A percentile compares a stretch with the other conserved stretches of the same genome.
Conservation (phyloP, 2,888 invertebrate genomes). For the Eristalis intricaria region DNA sequence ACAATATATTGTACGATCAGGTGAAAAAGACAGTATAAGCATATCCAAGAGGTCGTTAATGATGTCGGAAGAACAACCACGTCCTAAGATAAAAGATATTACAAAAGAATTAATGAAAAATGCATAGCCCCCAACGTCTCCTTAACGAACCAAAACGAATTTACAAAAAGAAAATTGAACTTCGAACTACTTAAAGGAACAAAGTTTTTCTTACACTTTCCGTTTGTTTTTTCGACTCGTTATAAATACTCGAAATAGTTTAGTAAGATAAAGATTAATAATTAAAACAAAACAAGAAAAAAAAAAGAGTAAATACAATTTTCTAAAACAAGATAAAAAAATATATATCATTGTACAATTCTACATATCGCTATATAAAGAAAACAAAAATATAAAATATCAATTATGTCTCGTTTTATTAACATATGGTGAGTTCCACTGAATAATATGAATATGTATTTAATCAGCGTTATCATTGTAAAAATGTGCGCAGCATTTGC, state of each 20-base stretch:
- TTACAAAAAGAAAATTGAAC: slow-evolving; percentile 54
- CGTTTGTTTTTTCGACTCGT: background rate
- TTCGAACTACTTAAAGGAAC: slow-evolving; percentile 28
- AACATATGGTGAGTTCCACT: background rate
- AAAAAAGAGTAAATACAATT: slow-evolving; percentile 19
- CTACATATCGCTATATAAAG: slow-evolving; percentile 59
- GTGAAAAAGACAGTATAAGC: background rate
- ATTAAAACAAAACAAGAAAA: slow-evolving; percentile 17
- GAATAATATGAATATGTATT: background rate
- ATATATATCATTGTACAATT: slow-evolving; percentile 54
- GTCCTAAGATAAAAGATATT: slow-evolving; percentile 11
- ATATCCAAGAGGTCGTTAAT: background rate
- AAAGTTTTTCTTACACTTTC: slow-evolving; percentile 3
- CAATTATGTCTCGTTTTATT: background rate
- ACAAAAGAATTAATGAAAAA: background rate
- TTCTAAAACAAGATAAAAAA: slow-evolving; percentile 40
- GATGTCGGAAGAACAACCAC: slow-evolving; percentile 2
- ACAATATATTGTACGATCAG: background rate
- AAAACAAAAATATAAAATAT: slow-evolving; percentile 13
- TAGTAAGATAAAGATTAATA: slow-evolving; percentile 15
- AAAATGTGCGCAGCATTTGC: background rate
- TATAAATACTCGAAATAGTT: slow-evolving; percentile 39
- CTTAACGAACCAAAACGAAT: slow-evolving; percentile 65
- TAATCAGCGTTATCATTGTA: background rate
- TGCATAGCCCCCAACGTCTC: slow-evolving; percentile 52